Conservation (phyloP, 2,113 vertebrate species). For the Tylochromis polylepis region DNA sequence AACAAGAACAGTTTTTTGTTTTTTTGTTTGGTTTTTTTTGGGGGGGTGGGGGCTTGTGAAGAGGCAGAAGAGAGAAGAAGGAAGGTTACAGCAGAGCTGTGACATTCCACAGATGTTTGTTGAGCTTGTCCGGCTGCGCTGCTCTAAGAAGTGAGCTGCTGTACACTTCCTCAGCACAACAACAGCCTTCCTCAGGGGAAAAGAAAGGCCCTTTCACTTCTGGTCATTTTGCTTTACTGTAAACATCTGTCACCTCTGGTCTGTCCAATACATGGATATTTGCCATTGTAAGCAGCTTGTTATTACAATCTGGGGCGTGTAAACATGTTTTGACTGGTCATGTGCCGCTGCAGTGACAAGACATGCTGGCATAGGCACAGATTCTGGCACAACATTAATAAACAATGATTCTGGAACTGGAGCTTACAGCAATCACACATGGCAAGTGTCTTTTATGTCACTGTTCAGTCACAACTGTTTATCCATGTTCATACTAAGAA, state of each 20-base stretch:
- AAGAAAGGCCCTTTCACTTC: neutral
- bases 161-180: conserved; percentile 31
- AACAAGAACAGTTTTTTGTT: neutral
- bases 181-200: neutral
- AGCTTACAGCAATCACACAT: neutral
- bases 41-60: neutral
- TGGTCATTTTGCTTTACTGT: neutral
- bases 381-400: conserved; percentile 3
- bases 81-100: neutral
- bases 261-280: neutral
- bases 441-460: neutral
- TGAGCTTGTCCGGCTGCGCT: conserved; percentile 1
- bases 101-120: conserved; percentile 60
- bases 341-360: conserved; percentile 8
- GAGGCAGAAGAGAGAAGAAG: neutral
- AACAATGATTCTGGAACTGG: conserved; percentile 1
- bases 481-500: neutral
- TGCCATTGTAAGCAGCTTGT: conserved; percentile 13
- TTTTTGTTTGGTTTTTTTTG: too few species aligned
- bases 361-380: neutral
- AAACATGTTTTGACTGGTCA: conserved; percentile 40
- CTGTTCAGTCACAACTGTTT: neutral
- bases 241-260: neutral
- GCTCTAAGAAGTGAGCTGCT: neutral
- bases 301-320: neutral